Base-by-base conservation (phyloP, 2,113 vertebrate species). In the Ochotona princeps region DNA sequence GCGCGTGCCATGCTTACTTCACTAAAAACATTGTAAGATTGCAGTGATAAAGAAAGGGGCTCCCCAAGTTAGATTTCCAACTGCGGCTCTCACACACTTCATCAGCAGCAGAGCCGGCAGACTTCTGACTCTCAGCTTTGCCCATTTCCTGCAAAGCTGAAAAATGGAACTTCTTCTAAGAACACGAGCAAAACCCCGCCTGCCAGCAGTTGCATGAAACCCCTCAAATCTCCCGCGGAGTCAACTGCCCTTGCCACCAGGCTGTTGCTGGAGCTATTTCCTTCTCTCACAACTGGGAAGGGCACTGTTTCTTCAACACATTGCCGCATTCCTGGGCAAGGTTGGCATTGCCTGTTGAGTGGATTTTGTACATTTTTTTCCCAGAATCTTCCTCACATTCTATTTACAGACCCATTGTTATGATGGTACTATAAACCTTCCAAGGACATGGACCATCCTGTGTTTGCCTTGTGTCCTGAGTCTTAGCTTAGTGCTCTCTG, bases 141-240 rank as follows among this genome's bases (percentile, higher is more conserved):
- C 72, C 26, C 35, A 12, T 70, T 89, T 83, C 63, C 83, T 86
- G 26, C 65, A 70, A 35, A 65, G 49, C 60, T 60, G 30, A 89
- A 63, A 63, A 32, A 13, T 49, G 63, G 10, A 60, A 30, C 74
- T 61, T 47, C 61, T 73, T 61, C 20, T 63, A 76, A 13, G 47
- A 75, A 13, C 15, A 14, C 3, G 0, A 10, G 15, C 4, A 47
- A 44, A 23, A 26, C 5, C 44, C 32, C 2, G 73, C 87, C 35
- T 2, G 21, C 14, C 5, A n/a, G 28, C 1, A 2, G 21, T n/a
- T 25, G n/a, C 44, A 0, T 1, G 44, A 65, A 54, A 38, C 7
- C 0, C 1, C 51, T 26, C 2, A 4, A 28, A 20, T 65, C 14
- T n/a, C 35, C 2, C 1, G 18, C 17, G 60, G n/a, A n/a, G 18